A percentile compares a stretch with the other conserved stretches of the same genome.
Evolutionary conservation across 1,140 invertebrate genomes (phyloP).

Genomic region (Drosophila busckii): DNA sequence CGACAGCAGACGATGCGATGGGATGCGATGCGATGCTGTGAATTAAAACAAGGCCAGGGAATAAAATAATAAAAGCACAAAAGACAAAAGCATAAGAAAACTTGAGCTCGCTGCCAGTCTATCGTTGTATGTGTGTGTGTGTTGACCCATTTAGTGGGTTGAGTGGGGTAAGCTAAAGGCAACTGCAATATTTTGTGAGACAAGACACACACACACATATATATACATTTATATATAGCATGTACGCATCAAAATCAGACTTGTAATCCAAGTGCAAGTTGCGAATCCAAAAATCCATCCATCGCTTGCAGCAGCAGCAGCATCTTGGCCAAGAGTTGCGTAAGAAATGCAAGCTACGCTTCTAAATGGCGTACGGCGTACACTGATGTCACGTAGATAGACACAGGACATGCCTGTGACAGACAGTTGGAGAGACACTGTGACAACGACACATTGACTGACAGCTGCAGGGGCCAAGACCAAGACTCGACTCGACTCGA

Average conservation of each 20-base stretch:
- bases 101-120: conserved; percentile 35
- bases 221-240: conserved; percentile 36
- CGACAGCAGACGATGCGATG: conserved; percentile 70
- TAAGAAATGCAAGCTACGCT: conserved; percentile 39
- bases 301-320: conserved; percentile 48
- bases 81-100: conserved; percentile 75
- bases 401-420: conserved; percentile 76
- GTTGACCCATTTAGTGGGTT: conserved; percentile 53
- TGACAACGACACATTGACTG: conserved; percentile 78
- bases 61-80: conserved; percentile 77
- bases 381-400: conserved; percentile 77
- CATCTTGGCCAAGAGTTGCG: conserved; percentile 35
- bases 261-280: conserved; percentile 77
- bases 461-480: conserved; percentile 67
- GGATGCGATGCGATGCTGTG: too few species aligned
- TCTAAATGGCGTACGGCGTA: too few species aligned
- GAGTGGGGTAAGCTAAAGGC: conserved; percentile 14
- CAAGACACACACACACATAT: conserved; percentile 5
- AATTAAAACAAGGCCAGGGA: conserved; percentile 76
- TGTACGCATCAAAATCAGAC: conserved; percentile 77
- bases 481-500: conserved; percentile 2
- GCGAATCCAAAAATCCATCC: conserved; percentile 76
- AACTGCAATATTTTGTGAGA: conserved; percentile 28
- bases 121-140: conserved; percentile 11
- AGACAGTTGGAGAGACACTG: conserved; percentile 78